Conservation (phyloP, 1,140 invertebrate genomes). For the Charaxes varanes region DNA sequence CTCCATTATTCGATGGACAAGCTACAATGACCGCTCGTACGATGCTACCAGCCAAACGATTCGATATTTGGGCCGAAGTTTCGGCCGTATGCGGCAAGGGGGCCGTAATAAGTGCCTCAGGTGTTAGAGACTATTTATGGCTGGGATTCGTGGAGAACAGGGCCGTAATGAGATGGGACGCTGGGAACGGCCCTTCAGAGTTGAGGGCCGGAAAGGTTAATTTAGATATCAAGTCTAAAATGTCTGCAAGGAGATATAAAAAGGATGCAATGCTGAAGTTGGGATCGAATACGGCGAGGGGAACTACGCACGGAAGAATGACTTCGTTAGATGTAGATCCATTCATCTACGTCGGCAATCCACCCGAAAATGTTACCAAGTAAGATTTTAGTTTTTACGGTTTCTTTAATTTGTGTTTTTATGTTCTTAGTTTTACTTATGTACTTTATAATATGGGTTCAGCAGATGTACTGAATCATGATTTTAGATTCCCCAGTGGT, state of each 20-base stretch:
- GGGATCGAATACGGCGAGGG: slow-evolving; percentile 38
- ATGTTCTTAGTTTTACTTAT: too few relatives aligned
- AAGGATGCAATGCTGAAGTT: slow-evolving; percentile 55
- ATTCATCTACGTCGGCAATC: slow-evolving; percentile 50
- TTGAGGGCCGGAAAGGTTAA: slow-evolving; percentile 47
- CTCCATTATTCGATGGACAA: slow-evolving; percentile 55
- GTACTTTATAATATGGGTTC: too few relatives aligned
- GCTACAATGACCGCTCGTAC: slow-evolving; percentile 47
- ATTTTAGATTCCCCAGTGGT: too few relatives aligned
- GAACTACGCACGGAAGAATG: slow-evolving; percentile 52
- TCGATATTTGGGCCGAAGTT: slow-evolving; percentile 66
- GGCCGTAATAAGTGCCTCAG: slow-evolving; percentile 52
- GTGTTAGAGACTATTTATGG: slow-evolving; percentile 61
- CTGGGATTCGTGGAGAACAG: slow-evolving; percentile 49
- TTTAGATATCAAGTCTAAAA: slow-evolving; percentile 46
- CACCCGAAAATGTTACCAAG: slow-evolving; percentile 58
- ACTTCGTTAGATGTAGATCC: slow-evolving; percentile 57
- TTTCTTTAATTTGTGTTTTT: not conserved
- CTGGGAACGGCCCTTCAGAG: slow-evolving; percentile 51
- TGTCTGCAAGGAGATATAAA: slow-evolving; percentile 58
- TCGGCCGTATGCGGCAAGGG: slow-evolving; percentile 54
- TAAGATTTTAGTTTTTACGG: slow-evolving; percentile 22
- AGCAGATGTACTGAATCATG: too few relatives aligned
- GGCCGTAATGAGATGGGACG: slow-evolving; percentile 50
- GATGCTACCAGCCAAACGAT: slow-evolving; percentile 52